Evolutionary conservation across 1,140 invertebrate species (phyloP), one percentile per base, ranked within the genome.

Genomic region (Berghia stephanieae): DNA sequence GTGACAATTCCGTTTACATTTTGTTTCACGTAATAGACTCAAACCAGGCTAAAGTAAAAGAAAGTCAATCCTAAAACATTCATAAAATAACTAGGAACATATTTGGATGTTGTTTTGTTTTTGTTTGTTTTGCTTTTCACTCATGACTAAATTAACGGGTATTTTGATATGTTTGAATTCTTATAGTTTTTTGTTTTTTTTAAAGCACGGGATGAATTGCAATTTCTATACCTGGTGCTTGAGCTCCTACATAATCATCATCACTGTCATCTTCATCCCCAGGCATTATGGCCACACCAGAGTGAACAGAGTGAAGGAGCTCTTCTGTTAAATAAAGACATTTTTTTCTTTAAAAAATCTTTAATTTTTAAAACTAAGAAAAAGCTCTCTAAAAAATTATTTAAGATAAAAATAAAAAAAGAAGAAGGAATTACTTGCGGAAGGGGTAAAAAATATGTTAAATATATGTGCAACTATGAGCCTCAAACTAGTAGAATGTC

Each of bases 241-340:
- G 49, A 46, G 52, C 27, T 34, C 63, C 24, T 13, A 69, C 18
- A 72, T 80, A 82, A 31, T 86, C 84, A n/a, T 85, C 83, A 69
- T 87, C 86, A 77, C 80, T 83, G 71, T 86, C 85, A 4, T 85
- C 86, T 2, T 84, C 79, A 5, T 46, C 60, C 3, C 82, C 83
- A n/a, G 84, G 81, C 42, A 78, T 82, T n/a, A 86, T 80, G 0
- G 80, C 79, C 63, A 86, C 77, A n/a, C 77, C 81, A 44, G 46
- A 60, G 40, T 24, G 74, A 73, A 70, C 40, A 40, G 40, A 74
- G 18, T 43, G 27, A 36, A 78, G 44, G 34, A 78, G 75, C 27
- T 44, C 36, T 43, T 40, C 79, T 71, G 16, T 46, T 6, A 43
- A 49, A 60, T 78, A 49, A 21, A 44, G 6, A 40, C 24, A 46